Conservation (phyloP, 2,888 invertebrate genomes). For the Adineta ricciae region DNA sequence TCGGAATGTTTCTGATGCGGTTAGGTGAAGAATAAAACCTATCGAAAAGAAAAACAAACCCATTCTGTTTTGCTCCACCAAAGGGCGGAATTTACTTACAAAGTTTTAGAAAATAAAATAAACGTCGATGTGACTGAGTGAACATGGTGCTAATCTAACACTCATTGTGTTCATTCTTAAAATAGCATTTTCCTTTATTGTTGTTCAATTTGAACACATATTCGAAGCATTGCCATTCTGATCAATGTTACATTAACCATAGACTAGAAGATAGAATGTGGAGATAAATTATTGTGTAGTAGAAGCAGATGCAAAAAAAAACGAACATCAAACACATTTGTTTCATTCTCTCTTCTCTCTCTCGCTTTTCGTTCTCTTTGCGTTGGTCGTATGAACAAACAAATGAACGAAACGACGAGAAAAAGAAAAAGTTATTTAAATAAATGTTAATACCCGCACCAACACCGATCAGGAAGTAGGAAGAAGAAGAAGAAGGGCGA, state of each 20-base stretch:
- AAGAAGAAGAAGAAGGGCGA: conserved; percentile 11
- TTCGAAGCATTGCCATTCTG: background rate
- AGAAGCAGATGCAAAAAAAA: background rate
- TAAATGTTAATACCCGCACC: conserved; percentile 21
- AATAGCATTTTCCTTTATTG: background rate
- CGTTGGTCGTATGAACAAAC: background rate
- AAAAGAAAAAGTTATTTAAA: conserved; percentile 21
- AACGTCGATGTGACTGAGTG: background rate
- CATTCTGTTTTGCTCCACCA: too few species aligned
- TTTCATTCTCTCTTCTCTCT: background rate
- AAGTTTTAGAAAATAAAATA: background rate
- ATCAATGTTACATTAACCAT: background rate
- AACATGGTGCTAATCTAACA: background rate
- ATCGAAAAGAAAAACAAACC: background rate
- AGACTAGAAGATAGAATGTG: background rate
- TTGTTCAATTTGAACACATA: background rate
- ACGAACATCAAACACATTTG: background rate
- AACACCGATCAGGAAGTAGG: conserved; percentile 15
- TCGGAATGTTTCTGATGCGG: background rate
- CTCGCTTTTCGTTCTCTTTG: background rate
- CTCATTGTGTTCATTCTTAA: conserved; percentile 5
- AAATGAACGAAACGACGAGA: conserved; percentile 13
- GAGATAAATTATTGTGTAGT: background rate
- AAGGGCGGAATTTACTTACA: background rate
- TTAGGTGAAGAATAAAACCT: background rate